phyloP scores from a whole-genome alignment of 1,140 invertebrate species.

The Trichogramma pretiosum region DNA sequence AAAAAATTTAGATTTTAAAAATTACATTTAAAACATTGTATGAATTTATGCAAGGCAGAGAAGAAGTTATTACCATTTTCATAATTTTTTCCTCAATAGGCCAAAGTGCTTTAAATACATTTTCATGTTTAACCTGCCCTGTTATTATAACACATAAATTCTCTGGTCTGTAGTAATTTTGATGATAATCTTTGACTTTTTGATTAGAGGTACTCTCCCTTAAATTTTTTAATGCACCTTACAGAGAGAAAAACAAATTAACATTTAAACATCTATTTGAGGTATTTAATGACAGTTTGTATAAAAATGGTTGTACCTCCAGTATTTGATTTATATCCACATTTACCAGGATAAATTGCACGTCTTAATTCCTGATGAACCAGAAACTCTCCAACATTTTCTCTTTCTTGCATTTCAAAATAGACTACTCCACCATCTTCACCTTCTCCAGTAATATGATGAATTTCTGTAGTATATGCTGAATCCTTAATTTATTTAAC shows the following conservation, averaged over 20 bases:
- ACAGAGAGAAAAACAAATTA: not conserved
- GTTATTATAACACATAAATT: constrained; percentile 79
- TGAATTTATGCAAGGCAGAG: not conserved
- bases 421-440: constrained; percentile 88
- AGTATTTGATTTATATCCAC: constrained; percentile 76
- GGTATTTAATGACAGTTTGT: not conserved
- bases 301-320: constrained; percentile 67
- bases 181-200: constrained; percentile 77
- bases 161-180: constrained; percentile 81
- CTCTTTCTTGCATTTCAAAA: constrained; percentile 83
- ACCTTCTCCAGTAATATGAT: constrained; percentile 80
- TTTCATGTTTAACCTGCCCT: constrained; percentile 66
- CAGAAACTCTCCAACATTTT: constrained; percentile 70
- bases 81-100: constrained; percentile 73
- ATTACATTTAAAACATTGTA: not conserved
- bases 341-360: constrained; percentile 67
- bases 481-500: constrained; percentile 49
- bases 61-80: constrained; percentile 50
- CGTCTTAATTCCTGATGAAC: constrained; percentile 54
- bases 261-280: not conserved
- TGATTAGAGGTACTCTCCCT: constrained; percentile 69
- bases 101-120: constrained; percentile 66
- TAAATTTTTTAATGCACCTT: constrained; percentile 63
- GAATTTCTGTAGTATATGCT: constrained; percentile 81
- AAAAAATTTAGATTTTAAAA: constrained; percentile 13